These are phyloP conservation scores for Butorides virescens DNA, from an alignment of 2,113 vertebrate genomes.

Conservation along the genomic window DNA sequence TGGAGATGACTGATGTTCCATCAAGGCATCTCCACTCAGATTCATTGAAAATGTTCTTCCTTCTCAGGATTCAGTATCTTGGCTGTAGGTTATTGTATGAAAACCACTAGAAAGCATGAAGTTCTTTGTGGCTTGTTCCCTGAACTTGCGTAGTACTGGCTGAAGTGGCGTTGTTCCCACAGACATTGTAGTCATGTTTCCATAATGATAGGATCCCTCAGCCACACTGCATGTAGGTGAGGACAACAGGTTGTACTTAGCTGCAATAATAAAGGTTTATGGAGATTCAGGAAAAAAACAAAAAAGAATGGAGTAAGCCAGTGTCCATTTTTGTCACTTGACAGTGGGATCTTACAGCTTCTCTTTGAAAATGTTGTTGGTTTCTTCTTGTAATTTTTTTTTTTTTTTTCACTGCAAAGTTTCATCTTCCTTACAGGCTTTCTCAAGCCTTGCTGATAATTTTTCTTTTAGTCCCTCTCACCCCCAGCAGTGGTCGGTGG, in stretches of 20 bases:
- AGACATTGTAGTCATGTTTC: fast-evolving
- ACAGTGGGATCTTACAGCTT: neutral
- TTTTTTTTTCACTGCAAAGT: neutral
- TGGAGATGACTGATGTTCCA: neutral
- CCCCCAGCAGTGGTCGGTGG: neutral
- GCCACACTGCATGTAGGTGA: too few relatives aligned
- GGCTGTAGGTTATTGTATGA: neutral
- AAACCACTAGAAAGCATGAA: neutral
- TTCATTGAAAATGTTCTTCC: neutral
- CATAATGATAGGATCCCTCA: neutral
- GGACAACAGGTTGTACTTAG: neutral
- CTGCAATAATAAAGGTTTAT: neutral
- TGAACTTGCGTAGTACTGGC: neutral
- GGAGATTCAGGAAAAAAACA: neutral
- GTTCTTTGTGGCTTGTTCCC: neutral
- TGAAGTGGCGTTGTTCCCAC: fast-evolving
- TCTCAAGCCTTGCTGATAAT: neutral
- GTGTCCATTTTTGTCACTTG: neutral
- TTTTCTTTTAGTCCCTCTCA: neutral
- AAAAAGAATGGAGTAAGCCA: neutral
- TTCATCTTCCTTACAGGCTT: neutral
- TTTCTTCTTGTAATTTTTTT: neutral
- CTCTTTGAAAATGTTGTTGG: neutral
- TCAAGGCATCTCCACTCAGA: neutral
- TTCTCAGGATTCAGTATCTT: neutral